Conservation (phyloP, 2,113 vertebrate species). For the Heliornis fulica region DNA sequence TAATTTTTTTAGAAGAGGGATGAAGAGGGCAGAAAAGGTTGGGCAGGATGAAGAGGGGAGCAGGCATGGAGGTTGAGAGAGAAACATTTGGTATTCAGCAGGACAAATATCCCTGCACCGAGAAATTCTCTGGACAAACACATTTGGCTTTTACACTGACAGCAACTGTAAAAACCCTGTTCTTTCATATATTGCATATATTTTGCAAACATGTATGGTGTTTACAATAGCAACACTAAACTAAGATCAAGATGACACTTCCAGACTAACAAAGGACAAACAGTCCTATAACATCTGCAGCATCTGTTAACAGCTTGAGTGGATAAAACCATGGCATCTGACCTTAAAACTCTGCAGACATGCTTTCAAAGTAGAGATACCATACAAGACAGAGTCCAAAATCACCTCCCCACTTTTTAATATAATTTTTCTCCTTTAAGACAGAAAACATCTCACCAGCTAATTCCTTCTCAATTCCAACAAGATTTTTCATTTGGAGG, state of each 20-base stretch:
- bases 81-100: neutral
- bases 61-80: no score
- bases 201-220: neutral
- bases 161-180: rapidly evolving
- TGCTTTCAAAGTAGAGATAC: neutral
- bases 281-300: neutral
- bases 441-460: neutral
- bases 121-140: neutral
- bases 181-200: neutral
- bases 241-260: neutral
- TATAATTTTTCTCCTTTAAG: neutral
- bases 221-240: neutral
- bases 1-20: neutral
- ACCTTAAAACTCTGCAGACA: neutral
- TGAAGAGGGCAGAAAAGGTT: neutral
- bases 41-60: neutral
- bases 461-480: neutral
- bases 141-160: neutral
- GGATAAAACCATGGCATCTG: neutral
- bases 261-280: neutral
- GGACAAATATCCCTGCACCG: neutral
- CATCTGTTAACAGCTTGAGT: neutral
- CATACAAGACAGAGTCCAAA: neutral
- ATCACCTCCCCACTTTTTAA: neutral
- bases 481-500: neutral